Base-by-base conservation (phyloP, 2,888 invertebrate species). In the Branchellion lobata region DNA sequence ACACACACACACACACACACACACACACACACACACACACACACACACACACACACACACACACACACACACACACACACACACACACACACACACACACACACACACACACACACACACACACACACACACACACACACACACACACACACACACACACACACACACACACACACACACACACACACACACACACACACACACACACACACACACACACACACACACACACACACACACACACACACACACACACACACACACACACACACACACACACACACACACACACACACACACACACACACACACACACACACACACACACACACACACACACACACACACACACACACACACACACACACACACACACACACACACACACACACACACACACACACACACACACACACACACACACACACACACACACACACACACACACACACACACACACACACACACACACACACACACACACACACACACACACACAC, bases 101-200 rank as follows among this genome's bases (percentile, higher is more conserved):
- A 8, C 61, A 57, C 61, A n/a, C 5, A 57, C 21, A 57, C 24
- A 24, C 5, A 3, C 61, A 57, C 3, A 8, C n/a, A 24, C 21
- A 57, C 5, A 8, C 24, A 57, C n/a, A n/a, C n/a, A n/a, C n/a
- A n/a, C n/a, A n/a, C n/a, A n/a, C n/a, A 33, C 72, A 40, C 34
- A 31, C 78, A 94, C 94, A 85, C 90, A 93, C n/a, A 18, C 21
- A 57, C 5, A 8, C 61, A 57, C 61, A n/a, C 5, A 57, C 21
- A 57, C 24, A 24, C 5, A 3, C 61, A 57, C 3, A 8, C n/a
- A 24, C 21, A 57, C 5, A 8, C 24, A 57, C n/a, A n/a, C n/a
- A n/a, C n/a, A n/a, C n/a, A n/a, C n/a, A n/a, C n/a, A 33, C 72
- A 40, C 34, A 31, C 78, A 94, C 94, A 85, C 90, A 93, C n/a